Conservation (phyloP, 1,140 invertebrate species). For the Agrilus planipennis region DNA sequence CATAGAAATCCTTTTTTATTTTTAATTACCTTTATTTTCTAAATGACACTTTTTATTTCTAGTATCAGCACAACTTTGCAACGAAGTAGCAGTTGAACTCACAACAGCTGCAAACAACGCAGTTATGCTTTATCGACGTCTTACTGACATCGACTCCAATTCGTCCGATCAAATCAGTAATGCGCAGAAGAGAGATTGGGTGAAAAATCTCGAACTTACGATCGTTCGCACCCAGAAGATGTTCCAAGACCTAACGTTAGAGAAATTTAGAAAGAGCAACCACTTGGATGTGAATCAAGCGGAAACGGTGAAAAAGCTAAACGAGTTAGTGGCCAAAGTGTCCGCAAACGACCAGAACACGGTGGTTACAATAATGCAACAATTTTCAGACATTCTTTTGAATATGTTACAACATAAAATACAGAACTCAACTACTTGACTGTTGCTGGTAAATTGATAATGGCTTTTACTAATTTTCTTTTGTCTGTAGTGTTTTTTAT, state of each 20-base stretch:
- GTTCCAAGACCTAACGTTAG: constrained; percentile 31
- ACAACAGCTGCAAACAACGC: constrained; percentile 51
- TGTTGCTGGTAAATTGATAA: too few species aligned
- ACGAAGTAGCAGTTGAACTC: constrained; percentile 49
- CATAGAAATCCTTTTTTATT: too few species aligned
- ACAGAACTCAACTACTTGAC: constrained; percentile 30
- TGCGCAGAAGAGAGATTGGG: constrained; percentile 29
- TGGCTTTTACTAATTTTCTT: too few species aligned
- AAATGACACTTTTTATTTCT: constrained; percentile 32
- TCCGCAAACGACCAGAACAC: constrained; percentile 38
- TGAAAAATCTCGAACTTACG: constrained; percentile 41
- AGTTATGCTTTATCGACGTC: constrained; percentile 48
- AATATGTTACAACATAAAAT: constrained; percentile 51
- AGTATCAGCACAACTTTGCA: constrained; percentile 52
- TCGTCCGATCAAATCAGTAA: constrained; percentile 29
- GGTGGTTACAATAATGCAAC: constrained; percentile 49
- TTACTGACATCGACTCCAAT: constrained; percentile 34
- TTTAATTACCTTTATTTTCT: too few species aligned
- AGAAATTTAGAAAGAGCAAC: constrained; percentile 26
- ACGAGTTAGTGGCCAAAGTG: constrained; percentile 28
- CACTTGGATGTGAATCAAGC: constrained; percentile 29
- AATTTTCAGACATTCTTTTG: constrained; percentile 49
- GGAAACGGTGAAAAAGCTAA: constrained; percentile 30
- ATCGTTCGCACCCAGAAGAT: constrained; percentile 43
- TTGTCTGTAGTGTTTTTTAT: too few species aligned